Evolutionary conservation across 2,113 vertebrate species (phyloP).

Genomic region (Tetraodon nigroviridis): DNA sequence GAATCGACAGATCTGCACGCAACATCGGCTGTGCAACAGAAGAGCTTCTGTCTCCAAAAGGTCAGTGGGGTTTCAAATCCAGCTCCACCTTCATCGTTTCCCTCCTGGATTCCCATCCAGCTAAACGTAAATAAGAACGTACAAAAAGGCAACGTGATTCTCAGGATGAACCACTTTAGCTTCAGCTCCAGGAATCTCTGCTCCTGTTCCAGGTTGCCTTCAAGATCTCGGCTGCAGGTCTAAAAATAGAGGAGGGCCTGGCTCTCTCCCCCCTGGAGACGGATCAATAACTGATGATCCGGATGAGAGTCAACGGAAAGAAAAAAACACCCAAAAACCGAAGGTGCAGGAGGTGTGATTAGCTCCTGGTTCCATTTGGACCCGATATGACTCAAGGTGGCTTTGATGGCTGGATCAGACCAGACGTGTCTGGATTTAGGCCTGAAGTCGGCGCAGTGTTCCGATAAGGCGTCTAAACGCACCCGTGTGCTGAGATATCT

Average conservation of each 20-base stretch:
- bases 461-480: too few relatives aligned
- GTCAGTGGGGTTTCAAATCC: constrained; percentile 28
- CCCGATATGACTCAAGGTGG: too few relatives aligned
- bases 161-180: background rate
- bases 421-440: too few relatives aligned
- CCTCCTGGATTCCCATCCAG: background rate
- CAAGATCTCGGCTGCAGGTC: constrained; percentile 17
- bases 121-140: background rate
- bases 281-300: constrained; percentile 55
- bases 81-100: constrained; percentile 37
- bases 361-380: too few relatives aligned
- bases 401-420: too few relatives aligned
- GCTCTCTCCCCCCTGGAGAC: constrained; percentile 42
- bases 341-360: background rate
- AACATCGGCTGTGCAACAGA: constrained; percentile 3
- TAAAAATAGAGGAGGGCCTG: constrained; percentile 49
- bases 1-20: background rate
- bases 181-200: constrained; percentile 5
- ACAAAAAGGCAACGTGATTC: too few relatives aligned
- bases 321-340: background rate
- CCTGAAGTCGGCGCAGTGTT: too few relatives aligned
- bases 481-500: too few relatives aligned
- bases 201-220: constrained; percentile 9
- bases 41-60: constrained; percentile 25
- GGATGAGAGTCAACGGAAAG: constrained; percentile 11